Evolutionary conservation across 2,113 vertebrate species (phyloP).

Genomic region (Periophthalmus modestus): DNA sequence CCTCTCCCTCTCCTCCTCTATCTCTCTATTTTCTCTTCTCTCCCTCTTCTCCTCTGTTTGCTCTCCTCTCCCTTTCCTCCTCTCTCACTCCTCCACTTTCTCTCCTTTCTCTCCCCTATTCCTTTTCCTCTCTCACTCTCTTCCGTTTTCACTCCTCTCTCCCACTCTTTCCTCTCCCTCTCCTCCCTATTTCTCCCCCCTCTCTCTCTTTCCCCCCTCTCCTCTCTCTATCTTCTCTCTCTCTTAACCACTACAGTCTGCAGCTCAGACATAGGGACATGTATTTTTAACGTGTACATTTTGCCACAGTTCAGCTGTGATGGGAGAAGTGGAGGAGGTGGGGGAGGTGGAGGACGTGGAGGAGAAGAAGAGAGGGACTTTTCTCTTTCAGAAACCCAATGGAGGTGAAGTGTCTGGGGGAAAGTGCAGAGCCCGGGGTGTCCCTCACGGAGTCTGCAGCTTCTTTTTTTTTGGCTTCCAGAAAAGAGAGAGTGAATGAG

Average conservation of each 20-base stretch:
- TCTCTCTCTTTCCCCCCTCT: too few relatives aligned
- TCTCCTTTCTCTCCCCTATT: too few relatives aligned
- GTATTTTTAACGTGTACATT: background rate
- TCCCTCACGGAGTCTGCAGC: background rate
- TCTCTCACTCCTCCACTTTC: too few relatives aligned
- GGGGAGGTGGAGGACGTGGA: background rate
- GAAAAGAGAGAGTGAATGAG: background rate
- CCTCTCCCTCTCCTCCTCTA: too few relatives aligned
- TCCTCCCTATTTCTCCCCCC: too few relatives aligned
- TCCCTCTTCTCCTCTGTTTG: too few relatives aligned
- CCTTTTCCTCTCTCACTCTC: too few relatives aligned
- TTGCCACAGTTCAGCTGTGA: background rate
- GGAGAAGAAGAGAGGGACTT: background rate
- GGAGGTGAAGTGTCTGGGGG: background rate
- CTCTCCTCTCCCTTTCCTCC: too few relatives aligned
- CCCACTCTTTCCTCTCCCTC: too few relatives aligned
- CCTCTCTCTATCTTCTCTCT: too few relatives aligned
- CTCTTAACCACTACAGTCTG: background rate
- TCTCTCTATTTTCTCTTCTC: too few relatives aligned
- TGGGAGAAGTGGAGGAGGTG: background rate
- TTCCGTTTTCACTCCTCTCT: too few relatives aligned
- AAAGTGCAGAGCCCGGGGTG: background rate
- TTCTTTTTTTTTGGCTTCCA: background rate
- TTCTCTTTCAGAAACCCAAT: background rate
- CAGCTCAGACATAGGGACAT: background rate